Percentiles rank a stretch among this genome's conserved stretches.
These are phyloP conservation scores for Rhabdomys pumilio DNA, from an alignment of 2,797 vertebrate genomes.

Conservation along the genomic window DNA sequence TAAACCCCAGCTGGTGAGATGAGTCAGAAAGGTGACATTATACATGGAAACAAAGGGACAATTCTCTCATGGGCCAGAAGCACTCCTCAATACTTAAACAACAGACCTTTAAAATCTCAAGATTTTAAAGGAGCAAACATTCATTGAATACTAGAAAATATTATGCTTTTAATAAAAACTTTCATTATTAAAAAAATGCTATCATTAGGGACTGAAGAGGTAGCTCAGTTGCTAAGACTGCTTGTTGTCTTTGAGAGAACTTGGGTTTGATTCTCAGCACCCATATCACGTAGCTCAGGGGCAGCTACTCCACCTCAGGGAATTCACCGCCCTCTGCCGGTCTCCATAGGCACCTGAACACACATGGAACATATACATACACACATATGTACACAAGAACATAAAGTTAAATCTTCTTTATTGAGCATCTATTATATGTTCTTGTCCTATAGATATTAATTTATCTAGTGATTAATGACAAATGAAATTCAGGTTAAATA, in stretches of 20 bases:
- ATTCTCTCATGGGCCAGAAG: not conserved
- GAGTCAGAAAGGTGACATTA: not conserved
- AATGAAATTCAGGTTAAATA: slow-evolving; percentile 42
- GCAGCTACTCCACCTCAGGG: not conserved
- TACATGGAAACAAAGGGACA: not conserved
- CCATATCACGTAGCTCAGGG: not conserved
- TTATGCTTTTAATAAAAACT: not conserved
- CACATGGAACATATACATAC: not conserved
- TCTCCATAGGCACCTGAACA: not conserved
- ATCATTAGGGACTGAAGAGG: too few relatives aligned
- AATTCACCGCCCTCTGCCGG: not conserved
- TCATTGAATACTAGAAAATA: not conserved
- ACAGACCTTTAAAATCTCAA: not conserved
- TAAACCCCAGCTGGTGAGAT: not conserved
- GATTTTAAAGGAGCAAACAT: slow-evolving; percentile 27
- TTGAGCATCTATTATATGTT: not conserved
- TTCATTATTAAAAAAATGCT: slow-evolving; percentile 22
- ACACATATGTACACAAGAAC: too few relatives aligned
- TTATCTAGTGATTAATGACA: slow-evolving; percentile 28
- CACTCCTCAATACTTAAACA: not conserved
- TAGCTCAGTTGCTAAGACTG: not conserved
- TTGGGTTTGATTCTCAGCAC: not conserved
- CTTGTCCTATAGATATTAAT: not conserved
- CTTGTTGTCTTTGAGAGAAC: not conserved
- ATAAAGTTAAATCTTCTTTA: not conserved